Percentiles rank a stretch among this genome's conserved stretches.
Conservation (phyloP, 2,113 vertebrate genomes). For the Bufo bufo region DNA sequence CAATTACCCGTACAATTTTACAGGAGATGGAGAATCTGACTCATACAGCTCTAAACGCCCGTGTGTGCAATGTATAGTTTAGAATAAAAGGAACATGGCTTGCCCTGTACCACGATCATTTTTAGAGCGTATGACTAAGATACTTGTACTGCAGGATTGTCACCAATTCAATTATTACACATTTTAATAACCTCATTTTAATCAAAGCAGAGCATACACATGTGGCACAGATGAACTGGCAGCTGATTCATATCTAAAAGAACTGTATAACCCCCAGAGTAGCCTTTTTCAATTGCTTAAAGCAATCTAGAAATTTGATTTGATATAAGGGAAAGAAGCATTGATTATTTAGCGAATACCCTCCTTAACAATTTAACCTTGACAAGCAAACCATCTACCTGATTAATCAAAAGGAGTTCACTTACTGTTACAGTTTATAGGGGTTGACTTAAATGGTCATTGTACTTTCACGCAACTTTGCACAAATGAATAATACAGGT, state of each 20-base stretch:
- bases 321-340: background rate
- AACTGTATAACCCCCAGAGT: conserved; percentile 22
- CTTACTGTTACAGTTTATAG: background rate
- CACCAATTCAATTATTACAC: conserved; percentile 37
- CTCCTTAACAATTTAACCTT: background rate
- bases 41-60: background rate
- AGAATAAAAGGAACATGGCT: background rate
- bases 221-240: conserved; percentile 23
- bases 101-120: background rate
- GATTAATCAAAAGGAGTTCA: background rate
- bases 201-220: conserved; percentile 32
- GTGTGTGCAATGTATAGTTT: no score
- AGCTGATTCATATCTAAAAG: conserved; percentile 27
- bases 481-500: no score
- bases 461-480: no score
- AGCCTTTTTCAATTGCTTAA: conserved; percentile 16
- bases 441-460: no score
- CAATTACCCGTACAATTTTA: background rate
- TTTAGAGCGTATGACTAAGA: background rate
- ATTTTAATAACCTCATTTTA: conserved; percentile 39
- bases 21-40: background rate
- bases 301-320: conserved; percentile 7
- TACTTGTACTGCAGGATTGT: conserved; percentile 19
- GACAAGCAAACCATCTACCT: background rate
- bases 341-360: background rate